A percentile compares a stretch with the other conserved stretches of the same genome.
These are phyloP conservation scores for Nemoura dubitans DNA, from an alignment of 2,888 invertebrate genomes.

Conservation along the genomic window DNA sequence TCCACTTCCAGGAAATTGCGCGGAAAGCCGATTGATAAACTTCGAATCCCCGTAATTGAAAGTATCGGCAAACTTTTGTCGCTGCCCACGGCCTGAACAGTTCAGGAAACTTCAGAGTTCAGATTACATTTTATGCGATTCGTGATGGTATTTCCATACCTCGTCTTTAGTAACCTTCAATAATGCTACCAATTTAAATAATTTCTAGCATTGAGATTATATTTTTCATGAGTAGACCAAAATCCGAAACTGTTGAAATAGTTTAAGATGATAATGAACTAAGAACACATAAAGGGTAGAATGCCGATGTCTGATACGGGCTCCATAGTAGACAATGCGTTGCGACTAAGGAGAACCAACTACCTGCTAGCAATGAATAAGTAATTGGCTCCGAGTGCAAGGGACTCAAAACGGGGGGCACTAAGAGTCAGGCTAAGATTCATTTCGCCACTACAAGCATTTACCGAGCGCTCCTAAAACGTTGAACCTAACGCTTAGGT, in stretches of 20 bases:
- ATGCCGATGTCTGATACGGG: not conserved
- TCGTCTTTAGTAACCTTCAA: too few species aligned
- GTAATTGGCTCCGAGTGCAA: not conserved
- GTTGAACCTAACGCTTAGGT: too few species aligned
- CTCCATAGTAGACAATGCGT: not conserved
- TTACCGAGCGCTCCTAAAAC: not conserved
- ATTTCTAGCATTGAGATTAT: too few species aligned
- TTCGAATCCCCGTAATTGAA: not conserved
- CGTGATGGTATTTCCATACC: too few species aligned
- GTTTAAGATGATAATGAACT: too few species aligned
- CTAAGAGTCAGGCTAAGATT: not conserved
- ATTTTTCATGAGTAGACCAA: too few species aligned
- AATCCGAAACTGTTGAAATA: too few species aligned
- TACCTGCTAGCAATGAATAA: not conserved
- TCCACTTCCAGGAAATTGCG: not conserved
- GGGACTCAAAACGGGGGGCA: not conserved
- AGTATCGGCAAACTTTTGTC: not conserved
- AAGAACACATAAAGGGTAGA: too few species aligned
- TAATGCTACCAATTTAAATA: too few species aligned
- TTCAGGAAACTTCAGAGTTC: not conserved
- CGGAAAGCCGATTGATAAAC: not conserved
- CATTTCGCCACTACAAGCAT: not conserved
- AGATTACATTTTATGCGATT: not conserved
- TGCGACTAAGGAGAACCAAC: not conserved
- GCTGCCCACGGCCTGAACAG: not conserved